These are phyloP conservation scores for Unio pictorum DNA, from an alignment of 2,888 invertebrate genomes.

Conservation along the genomic window DNA sequence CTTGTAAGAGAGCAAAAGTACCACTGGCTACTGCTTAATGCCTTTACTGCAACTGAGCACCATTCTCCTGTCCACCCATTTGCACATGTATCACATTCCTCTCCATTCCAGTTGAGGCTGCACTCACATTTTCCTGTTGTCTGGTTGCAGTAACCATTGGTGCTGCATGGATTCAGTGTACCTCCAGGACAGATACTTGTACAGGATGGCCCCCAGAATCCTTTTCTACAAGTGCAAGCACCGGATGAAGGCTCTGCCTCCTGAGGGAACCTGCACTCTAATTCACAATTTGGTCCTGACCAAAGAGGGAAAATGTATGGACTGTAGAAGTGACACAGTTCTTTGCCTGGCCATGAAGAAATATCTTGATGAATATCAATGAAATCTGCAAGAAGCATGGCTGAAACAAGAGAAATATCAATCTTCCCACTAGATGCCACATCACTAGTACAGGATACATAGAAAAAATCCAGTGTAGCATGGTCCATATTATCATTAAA, in stretches of 20 bases:
- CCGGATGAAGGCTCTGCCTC: background rate
- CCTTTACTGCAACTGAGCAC: constrained; percentile 32
- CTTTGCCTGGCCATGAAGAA: constrained; percentile 30
- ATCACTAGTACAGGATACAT: constrained; percentile 40
- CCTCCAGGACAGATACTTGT: constrained; percentile 44
- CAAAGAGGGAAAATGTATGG: constrained; percentile 16
- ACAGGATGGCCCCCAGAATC: constrained; percentile 47
- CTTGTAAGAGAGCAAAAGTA: constrained; percentile 26
- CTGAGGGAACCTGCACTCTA: constrained; percentile 8
- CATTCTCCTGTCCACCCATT: constrained; percentile 40
- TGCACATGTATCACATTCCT: constrained; percentile 35
- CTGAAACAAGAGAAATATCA: constrained; percentile 15
- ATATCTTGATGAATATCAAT: constrained; percentile 7
- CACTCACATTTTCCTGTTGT: constrained; percentile 44
- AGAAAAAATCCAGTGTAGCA: constrained; percentile 19
- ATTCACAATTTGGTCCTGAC: constrained; percentile 21
- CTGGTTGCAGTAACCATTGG: constrained; percentile 37
- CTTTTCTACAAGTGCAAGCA: constrained; percentile 37
- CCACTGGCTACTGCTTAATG: background rate
- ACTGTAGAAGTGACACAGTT: constrained; percentile 21
- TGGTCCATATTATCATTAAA: constrained; percentile 4
- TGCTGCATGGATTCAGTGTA: constrained; percentile 31
- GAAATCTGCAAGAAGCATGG: constrained; percentile 23
- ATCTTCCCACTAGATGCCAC: constrained; percentile 21
- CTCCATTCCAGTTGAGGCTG: constrained; percentile 31